These are phyloP conservation scores for Catharus minimus DNA, from an alignment of 2,113 vertebrate species.

Conservation along the genomic window DNA sequence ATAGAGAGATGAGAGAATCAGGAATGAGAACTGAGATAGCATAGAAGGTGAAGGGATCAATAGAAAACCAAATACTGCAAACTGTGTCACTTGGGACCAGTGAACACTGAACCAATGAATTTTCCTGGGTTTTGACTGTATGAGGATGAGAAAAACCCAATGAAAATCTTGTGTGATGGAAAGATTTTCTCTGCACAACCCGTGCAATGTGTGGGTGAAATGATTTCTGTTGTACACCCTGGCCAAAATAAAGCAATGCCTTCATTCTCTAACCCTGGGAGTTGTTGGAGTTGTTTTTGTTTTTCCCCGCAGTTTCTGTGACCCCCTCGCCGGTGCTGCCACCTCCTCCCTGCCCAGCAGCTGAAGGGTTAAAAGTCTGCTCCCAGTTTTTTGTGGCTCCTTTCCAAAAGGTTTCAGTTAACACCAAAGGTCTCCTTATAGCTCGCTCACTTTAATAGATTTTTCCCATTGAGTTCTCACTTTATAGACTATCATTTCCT, in stretches of 20 bases:
- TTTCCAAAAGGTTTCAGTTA: constrained; percentile 78
- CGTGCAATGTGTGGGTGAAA: accelerated
- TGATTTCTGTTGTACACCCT: not conserved
- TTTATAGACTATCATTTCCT: constrained; percentile 91
- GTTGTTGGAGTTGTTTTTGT: not conserved
- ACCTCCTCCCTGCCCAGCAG: not conserved
- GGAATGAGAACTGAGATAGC: too few species aligned
- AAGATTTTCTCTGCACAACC: not conserved
- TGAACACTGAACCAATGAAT: not conserved
- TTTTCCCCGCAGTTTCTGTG: not conserved
- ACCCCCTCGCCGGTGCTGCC: too few species aligned
- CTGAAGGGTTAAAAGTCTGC: constrained; percentile 65
- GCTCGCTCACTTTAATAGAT: constrained; percentile 77
- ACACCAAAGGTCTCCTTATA: constrained; percentile 72
- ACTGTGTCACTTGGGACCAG: not conserved
- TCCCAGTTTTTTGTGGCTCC: constrained; percentile 56
- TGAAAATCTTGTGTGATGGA: accelerated
- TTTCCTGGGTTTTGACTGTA: not conserved
- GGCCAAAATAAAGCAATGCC: not conserved
- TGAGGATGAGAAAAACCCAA: accelerated
- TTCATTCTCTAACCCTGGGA: not conserved
- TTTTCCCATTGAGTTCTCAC: constrained; percentile 76
- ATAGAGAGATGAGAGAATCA: accelerated
- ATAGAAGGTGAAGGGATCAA: accelerated
- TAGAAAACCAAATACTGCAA: not conserved